Evolutionary conservation across 2,888 invertebrate genomes (phyloP).

Genomic region (Lasius fuliginosus): DNA sequence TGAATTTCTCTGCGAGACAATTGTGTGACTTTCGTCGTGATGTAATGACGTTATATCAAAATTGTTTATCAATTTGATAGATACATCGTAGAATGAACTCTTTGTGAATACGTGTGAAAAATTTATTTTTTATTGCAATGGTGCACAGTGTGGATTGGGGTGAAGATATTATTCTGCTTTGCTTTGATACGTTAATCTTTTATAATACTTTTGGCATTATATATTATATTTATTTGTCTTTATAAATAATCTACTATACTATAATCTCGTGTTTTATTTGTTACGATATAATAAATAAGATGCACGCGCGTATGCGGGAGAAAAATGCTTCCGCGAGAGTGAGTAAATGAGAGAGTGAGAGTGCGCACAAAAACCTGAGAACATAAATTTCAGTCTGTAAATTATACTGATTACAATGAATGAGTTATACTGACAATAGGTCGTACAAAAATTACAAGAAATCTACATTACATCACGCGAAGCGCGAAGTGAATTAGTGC

Average conservation of each 20-base stretch:
- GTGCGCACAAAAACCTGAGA: constrained; percentile 1
- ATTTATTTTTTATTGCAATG: background rate
- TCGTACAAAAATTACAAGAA: constrained; percentile 9
- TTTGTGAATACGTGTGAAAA: background rate
- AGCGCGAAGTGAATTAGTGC: constrained; percentile 21
- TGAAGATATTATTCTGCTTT: background rate
- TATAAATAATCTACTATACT: background rate
- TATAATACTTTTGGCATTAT: background rate
- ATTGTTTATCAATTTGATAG: background rate
- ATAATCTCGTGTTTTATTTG: background rate
- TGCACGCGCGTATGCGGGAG: background rate
- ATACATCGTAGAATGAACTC: background rate
- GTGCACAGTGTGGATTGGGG: background rate
- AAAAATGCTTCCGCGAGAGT: constrained; percentile 39
- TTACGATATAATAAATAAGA: constrained; percentile 1
- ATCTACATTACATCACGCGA: constrained; percentile 17
- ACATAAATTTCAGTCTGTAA: constrained; percentile 32
- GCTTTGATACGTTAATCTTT: background rate
- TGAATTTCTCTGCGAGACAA: background rate
- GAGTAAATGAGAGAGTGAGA: constrained; percentile 40
- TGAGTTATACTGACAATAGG: background rate
- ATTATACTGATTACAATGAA: constrained; percentile 52
- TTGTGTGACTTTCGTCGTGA: background rate
- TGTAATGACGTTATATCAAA: background rate
- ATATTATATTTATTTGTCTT: background rate